Conservation (phyloP, 92 coral and sea anemone genomes). For the Porites cylindrica region DNA sequence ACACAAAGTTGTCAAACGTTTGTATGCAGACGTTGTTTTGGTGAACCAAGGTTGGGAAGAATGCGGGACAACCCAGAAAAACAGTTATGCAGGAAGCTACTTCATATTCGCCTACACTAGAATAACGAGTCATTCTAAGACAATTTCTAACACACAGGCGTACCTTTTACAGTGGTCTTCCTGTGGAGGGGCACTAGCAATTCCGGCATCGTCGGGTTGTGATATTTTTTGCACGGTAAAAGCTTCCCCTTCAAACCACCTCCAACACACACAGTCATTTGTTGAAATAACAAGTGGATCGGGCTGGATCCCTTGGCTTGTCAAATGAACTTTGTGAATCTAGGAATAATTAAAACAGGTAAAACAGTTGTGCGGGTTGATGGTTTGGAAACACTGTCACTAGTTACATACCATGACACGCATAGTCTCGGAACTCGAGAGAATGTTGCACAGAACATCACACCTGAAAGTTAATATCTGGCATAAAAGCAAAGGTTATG, state of each 20-base stretch:
- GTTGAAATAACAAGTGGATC: slow-evolving; percentile 75
- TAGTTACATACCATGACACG: too few species aligned
- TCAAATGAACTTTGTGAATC: slow-evolving; percentile 73
- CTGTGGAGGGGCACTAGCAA: background rate
- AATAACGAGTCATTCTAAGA: background rate
- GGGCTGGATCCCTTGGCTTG: slow-evolving; percentile 70
- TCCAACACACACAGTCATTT: slow-evolving; percentile 86
- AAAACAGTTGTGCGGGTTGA: too few species aligned
- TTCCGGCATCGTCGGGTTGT: slow-evolving; percentile 49
- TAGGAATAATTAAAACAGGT: background rate
- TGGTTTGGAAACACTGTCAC: too few species aligned
- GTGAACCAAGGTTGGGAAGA: too few species aligned
- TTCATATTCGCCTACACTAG: background rate
- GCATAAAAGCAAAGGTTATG: too few species aligned
- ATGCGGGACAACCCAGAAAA: too few species aligned
- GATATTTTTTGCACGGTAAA: slow-evolving; percentile 64
- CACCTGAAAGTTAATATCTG: too few species aligned
- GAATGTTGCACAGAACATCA: too few species aligned
- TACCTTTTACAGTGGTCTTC: slow-evolving; percentile 54
- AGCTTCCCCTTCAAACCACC: slow-evolving; percentile 71
- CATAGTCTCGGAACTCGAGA: too few species aligned
- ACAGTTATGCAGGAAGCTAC: background rate
- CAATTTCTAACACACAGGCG: background rate
- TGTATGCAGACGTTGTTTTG: too few species aligned
- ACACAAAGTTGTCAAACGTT: too few species aligned